Evolutionary conservation across 2,888 invertebrate genomes (phyloP), one percentile per base, ranked within the genome.

Genomic region (Conistra vaccinii): DNA sequence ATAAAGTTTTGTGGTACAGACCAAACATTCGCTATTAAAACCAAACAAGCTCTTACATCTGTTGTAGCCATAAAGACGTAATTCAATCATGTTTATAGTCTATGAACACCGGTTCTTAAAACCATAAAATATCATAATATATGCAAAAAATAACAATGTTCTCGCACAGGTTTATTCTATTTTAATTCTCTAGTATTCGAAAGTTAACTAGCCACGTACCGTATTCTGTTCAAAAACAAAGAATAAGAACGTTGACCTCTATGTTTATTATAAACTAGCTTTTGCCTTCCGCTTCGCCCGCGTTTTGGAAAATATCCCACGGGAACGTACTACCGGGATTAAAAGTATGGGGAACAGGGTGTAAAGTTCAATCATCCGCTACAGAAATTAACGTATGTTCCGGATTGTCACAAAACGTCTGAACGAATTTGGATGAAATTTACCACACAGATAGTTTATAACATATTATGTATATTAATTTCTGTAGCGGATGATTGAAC

Each of bases 161-260:
- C 51, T 39, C 26, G 42, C 29, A 57, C 48, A n/a, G 17, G n/a
- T 48, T 45, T 55, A 66, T 35, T 39, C 17, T 14, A 14, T 53
- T 69, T 67, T 53, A 62, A 72, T 69, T 68, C 60, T 69, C 60
- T 69, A 66, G 42, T 55, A 77, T 81, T 58, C 29, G 32, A 60
- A 73, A 69, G 35, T 35, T 48, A 73, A 76, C 63, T 61, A 74
- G 61, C 39, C 69, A 26, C 55, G 14, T 78, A 69, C 73, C 71
- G 68, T 84, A 65, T 72, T 78, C 57, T 71, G 39, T 76, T 67
- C 7, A 48, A 60, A 68, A 76, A 76, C 51, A 85, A 76, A 68
- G 73, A 71, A 60, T 61, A 55, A 74, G 76, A 10, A 61, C 73
- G 60, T 81, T 74, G 79, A 83, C 79, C 71, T 35, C 71, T 20